Evolutionary conservation across 2,888 invertebrate genomes (phyloP).

Genomic region (Lordiphosa fenestrarum): DNA sequence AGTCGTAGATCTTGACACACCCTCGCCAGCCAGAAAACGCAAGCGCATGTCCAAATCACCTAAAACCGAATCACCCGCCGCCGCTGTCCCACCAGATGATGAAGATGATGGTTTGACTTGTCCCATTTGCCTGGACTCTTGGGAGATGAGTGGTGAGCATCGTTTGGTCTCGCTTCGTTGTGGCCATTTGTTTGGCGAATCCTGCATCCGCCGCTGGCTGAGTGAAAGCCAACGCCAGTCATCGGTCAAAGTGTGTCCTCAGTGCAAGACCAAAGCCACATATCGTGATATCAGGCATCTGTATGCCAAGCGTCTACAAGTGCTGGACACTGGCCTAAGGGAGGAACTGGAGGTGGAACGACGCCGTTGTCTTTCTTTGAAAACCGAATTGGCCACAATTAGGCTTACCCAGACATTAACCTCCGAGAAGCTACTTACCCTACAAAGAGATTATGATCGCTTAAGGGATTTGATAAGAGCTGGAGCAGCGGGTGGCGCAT

Average conservation of each 20-base stretch:
- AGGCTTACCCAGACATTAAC: slow-evolving; percentile 67
- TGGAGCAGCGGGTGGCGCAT: slow-evolving; percentile 30
- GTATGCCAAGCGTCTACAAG: slow-evolving; percentile 88
- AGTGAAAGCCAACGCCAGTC: slow-evolving; percentile 72
- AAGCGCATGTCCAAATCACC: slow-evolving; percentile 64
- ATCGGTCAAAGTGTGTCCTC: slow-evolving; percentile 87
- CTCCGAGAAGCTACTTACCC: slow-evolving; percentile 47
- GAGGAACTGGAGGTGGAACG: slow-evolving; percentile 83
- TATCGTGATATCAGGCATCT: slow-evolving; percentile 87
- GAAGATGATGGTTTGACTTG: slow-evolving; percentile 88
- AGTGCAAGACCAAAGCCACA: slow-evolving; percentile 89
- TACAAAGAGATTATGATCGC: slow-evolving; percentile 69
- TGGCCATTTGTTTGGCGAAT: slow-evolving; percentile 94
- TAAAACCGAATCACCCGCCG: slow-evolving; percentile 45
- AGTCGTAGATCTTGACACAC: slow-evolving; percentile 44
- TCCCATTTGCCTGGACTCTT: slow-evolving; percentile 93
- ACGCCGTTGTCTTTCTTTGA: slow-evolving; percentile 82
- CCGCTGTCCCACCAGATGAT: slow-evolving; percentile 59
- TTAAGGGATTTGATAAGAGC: slow-evolving; percentile 56
- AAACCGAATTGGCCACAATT: slow-evolving; percentile 83
- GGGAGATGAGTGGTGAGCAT: slow-evolving; percentile 93
- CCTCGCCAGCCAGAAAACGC: slow-evolving; percentile 75
- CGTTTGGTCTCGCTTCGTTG: slow-evolving; percentile 92
- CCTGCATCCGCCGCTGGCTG: slow-evolving; percentile 83
- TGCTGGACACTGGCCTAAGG: slow-evolving; percentile 87